Conservation (phyloP, 1,140 invertebrate genomes). For the Carposina sasakii region DNA sequence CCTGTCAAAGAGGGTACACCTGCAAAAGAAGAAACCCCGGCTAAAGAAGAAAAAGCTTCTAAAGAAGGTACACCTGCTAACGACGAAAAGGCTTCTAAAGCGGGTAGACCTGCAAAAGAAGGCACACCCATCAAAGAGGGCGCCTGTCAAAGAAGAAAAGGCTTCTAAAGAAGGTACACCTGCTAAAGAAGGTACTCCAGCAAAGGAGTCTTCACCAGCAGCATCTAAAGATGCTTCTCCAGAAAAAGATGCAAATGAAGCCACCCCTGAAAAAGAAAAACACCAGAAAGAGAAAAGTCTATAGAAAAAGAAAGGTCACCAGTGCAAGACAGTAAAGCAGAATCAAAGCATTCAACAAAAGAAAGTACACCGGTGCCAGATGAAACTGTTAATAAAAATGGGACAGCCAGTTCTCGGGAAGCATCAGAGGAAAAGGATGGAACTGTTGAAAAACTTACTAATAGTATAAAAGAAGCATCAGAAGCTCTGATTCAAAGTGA, state of each 20-base stretch:
- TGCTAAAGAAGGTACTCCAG: constrained; percentile 7
- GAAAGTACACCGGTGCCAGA: constrained; percentile 41
- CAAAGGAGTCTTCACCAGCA: constrained; percentile 12
- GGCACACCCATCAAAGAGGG: constrained; percentile 21
- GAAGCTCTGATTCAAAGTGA: constrained; percentile 63
- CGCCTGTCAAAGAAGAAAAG: constrained; percentile 16
- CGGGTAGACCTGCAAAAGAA: constrained; percentile 18
- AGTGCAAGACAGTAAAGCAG: constrained; percentile 31
- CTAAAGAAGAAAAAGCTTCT: constrained; percentile 6
- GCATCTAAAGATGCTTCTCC: constrained; percentile 17
- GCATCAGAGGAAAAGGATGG: constrained; percentile 50
- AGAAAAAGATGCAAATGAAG: constrained; percentile 30
- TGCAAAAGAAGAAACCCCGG: constrained; percentile 17
- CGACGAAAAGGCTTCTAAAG: constrained; percentile 10
- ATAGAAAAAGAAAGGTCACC: constrained; percentile 37
- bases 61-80: constrained; percentile 17
- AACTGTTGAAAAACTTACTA: constrained; percentile 21
- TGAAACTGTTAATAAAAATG: constrained; percentile 49
- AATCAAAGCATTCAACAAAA: constrained; percentile 31
- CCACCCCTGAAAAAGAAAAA: constrained; percentile 29
- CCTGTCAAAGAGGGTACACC: constrained; percentile 14
- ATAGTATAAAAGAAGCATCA: constrained; percentile 52
- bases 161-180: constrained; percentile 18
- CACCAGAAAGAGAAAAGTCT: constrained; percentile 41
- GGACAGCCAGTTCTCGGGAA: constrained; percentile 52